Evolutionary conservation across 2,113 vertebrate genomes (phyloP).

Genomic region (Coracopsis vasa): DNA sequence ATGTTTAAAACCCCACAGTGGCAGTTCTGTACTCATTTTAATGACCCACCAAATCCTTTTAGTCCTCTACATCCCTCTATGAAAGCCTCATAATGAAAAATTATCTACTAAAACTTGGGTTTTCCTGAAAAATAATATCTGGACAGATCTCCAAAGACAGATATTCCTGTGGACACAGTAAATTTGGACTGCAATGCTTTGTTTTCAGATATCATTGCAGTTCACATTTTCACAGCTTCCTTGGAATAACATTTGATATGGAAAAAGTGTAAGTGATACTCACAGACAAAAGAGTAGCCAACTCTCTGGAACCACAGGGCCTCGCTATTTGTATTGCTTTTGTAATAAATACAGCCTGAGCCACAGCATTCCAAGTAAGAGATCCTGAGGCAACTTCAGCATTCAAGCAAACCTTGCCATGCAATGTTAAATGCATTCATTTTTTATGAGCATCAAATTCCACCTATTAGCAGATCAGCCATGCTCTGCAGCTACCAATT

Average conservation of each 20-base stretch:
- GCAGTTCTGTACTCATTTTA: not conserved
- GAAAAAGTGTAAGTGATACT: not conserved
- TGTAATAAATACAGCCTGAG: slow-evolving; percentile 7
- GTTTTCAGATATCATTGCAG: not conserved
- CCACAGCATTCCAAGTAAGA: not conserved
- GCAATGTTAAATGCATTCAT: slow-evolving; percentile 14
- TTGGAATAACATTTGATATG: slow-evolving; percentile 13
- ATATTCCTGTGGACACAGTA: not conserved
- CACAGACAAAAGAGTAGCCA: not conserved
- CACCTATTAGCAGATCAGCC: slow-evolving; percentile 26
- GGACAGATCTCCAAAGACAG: not conserved
- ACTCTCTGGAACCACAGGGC: not conserved
- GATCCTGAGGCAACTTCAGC: slow-evolving; percentile 1
- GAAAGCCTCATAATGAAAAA: slow-evolving; percentile 19
- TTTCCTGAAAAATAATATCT: not conserved
- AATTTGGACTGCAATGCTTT: not conserved
- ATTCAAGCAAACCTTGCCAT: not conserved
- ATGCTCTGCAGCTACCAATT: slow-evolving; percentile 20
- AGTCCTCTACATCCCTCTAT: not conserved
- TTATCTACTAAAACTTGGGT: not conserved
- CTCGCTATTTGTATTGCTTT: not conserved
- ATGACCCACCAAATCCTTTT: not conserved
- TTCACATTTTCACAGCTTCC: slow-evolving; percentile 21
- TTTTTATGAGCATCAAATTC: slow-evolving; percentile 42
- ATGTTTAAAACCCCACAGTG: slow-evolving; percentile 4